Evolutionary conservation across 2,888 invertebrate species (phyloP), one percentile per base, ranked within the genome.

Genomic region (Hirtodrosophila cameraria): DNA sequence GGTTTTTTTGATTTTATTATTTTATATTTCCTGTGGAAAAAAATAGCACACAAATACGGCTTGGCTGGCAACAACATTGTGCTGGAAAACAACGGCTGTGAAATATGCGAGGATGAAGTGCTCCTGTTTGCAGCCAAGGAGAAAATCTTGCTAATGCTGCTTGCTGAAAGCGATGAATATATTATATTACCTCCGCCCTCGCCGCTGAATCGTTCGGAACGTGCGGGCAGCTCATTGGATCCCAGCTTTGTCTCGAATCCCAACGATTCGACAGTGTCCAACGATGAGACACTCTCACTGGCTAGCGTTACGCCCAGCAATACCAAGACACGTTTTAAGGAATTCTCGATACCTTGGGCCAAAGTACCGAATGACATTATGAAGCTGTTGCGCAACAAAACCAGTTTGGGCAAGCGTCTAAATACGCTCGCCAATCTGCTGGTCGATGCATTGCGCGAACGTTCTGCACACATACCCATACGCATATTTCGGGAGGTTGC

Each of bases 231-330:
- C 62, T 84, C 86, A 7, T 53, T 86, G 15, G 87, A 87, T 62
- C 85, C 88, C n/a, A 86, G 87, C 38, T 87, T 84, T 53, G 66
- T 83, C 3, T 85, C 87, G 7, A 81, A 87, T 57, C 65, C 86
- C 16, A 86, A 81, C 16, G 81, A 81, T 39, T 81, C 86, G 16
- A 87, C 81, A 8, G 72, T 81, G 8, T 81, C 81, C 2, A 82
- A 87, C 27, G 82, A 82, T 16, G 82, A 82, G 38, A 82, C 82
- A 3, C 27, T 82, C 2, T 82, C 82, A 2, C 28, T 82, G 60
- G 67, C 81, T 11, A 87, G 82, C 41, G 70, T 84, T 3, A 84
- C 88, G 18, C 86, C 86, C 2, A 76, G 81, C 36, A 80, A 67
- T 57, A 58, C 87, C 18, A 82, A 86, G 38, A 58, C 53, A 15